These are phyloP conservation scores for Drepanosiphum platanoidis DNA, from an alignment of 2,888 invertebrate genomes.

Conservation along the genomic window DNA sequence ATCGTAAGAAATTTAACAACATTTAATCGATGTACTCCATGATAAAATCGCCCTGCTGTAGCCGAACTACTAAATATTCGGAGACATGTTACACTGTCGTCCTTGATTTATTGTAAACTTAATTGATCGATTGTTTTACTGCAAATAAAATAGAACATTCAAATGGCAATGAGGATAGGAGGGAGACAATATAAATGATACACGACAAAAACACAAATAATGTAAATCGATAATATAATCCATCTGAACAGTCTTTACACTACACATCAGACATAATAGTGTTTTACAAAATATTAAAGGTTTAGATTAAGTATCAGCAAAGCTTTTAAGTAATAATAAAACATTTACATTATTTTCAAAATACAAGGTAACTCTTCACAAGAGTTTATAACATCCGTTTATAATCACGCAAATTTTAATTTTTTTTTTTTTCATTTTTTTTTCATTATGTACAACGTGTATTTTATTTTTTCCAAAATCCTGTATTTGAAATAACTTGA, in stretches of 20 bases:
- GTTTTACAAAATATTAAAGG: constrained; percentile 58
- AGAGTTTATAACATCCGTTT: constrained; percentile 23
- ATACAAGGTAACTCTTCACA: constrained; percentile 23
- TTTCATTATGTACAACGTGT: constrained; percentile 36
- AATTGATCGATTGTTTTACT: background rate
- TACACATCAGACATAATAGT: constrained; percentile 61
- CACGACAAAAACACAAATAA: constrained; percentile 17
- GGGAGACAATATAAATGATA: background rate
- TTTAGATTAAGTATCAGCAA: constrained; percentile 56
- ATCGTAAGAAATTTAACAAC: too few relatives aligned
- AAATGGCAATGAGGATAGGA: background rate
- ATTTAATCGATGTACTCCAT: too few relatives aligned
- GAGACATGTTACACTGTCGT: too few relatives aligned
- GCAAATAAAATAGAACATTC: background rate
- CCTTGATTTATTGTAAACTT: too few relatives aligned
- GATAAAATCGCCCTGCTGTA: too few relatives aligned
- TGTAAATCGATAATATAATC: constrained; percentile 61
- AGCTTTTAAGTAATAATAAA: constrained; percentile 56
- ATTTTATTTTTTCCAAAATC: constrained; percentile 16
- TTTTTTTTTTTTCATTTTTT: background rate
- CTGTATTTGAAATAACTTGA: constrained; percentile 16
- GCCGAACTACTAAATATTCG: too few relatives aligned
- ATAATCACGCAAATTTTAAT: background rate
- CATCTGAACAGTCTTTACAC: constrained; percentile 62
- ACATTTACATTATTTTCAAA: constrained; percentile 56